Base-by-base conservation (phyloP, 2,113 vertebrate species). In the Oxyura jamaicensis region DNA sequence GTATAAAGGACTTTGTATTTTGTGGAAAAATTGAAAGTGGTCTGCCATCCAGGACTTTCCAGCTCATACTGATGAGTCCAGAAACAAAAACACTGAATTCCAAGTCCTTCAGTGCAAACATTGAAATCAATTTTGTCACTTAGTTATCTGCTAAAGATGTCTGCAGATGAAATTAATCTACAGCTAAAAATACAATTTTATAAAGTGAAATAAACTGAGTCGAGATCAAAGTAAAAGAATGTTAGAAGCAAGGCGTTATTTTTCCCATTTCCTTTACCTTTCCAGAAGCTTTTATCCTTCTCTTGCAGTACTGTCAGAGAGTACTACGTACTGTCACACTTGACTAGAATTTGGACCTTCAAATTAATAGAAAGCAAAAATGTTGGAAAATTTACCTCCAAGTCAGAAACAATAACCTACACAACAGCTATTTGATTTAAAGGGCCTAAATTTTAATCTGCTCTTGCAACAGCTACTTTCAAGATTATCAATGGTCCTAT, bases 161-260 rank as follows among this genome's bases (percentile, higher is more conserved):
- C 75, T 94, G 52, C 33, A 93, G 83, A 90, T 79, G 8, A 83
- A 87, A 91, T 83, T 79, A 83, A 74, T 83, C 44, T 90, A 52
- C 16, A 73, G 14, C 26, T 90, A 88, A 93, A 96, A 83, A 60
- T 86, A 88, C 31, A 0, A 46, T 76, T 83, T 88, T 82, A 73
- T 90, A 41, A 93, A 85, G 6, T 88, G 35, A 88, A 90, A 88
- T 66, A 80, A 58, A 72, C 68, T 62, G 55, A 66, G 23, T 73
- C 21, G 66, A 86, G 77, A 66, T 53, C 59, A 66, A 75, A 84
- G 88, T 10, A 78, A 67, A 86, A 69, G 2, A 69, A 46, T 4
- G 74, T 59, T 36, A 50, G 78, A 81, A 76, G 21, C 66, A 75
- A 78, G 3, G 0, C 14, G 53, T 58, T 59, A 0, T 8, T 75